Conservation (phyloP, 2,888 invertebrate genomes). For the Trisateles emortualis region DNA sequence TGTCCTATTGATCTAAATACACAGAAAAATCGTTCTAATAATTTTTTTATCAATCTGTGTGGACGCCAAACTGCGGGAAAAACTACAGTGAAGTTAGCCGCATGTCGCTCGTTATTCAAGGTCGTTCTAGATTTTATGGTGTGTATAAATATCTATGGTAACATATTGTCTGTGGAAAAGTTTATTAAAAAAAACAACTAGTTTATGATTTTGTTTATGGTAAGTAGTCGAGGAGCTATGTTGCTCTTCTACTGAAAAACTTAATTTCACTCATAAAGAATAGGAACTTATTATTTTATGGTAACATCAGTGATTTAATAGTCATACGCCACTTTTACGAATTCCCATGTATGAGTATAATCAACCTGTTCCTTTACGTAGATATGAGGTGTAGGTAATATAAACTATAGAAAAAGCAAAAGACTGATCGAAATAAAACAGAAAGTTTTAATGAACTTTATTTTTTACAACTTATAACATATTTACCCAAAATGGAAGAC, state of each 20-base stretch:
- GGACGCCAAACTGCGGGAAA: constrained; percentile 87
- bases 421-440: background rate
- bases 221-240: constrained; percentile 1
- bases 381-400: background rate
- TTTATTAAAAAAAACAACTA: too few species aligned
- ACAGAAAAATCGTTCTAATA: constrained; percentile 74
- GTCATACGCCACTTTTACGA: too few species aligned
- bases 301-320: too few species aligned
- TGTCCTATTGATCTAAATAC: constrained; percentile 76
- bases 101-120: constrained; percentile 67
- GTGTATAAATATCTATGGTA: constrained; percentile 51
- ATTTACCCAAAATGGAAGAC: constrained; percentile 26
- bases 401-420: too few species aligned
- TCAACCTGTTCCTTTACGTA: too few species aligned
- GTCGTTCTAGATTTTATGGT: constrained; percentile 66
- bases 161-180: constrained; percentile 19
- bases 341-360: too few species aligned
- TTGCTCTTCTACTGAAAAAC: too few species aligned
- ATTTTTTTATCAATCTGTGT: constrained; percentile 77
- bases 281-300: too few species aligned
- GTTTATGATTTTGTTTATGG: constrained; percentile 7
- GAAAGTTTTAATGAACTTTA: constrained; percentile 7
- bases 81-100: constrained; percentile 83
- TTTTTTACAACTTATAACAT: constrained; percentile 16
- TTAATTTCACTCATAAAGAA: too few species aligned